Evolutionary conservation across 1,140 invertebrate genomes (phyloP).

Genomic region (Phymastichus coffea): DNA sequence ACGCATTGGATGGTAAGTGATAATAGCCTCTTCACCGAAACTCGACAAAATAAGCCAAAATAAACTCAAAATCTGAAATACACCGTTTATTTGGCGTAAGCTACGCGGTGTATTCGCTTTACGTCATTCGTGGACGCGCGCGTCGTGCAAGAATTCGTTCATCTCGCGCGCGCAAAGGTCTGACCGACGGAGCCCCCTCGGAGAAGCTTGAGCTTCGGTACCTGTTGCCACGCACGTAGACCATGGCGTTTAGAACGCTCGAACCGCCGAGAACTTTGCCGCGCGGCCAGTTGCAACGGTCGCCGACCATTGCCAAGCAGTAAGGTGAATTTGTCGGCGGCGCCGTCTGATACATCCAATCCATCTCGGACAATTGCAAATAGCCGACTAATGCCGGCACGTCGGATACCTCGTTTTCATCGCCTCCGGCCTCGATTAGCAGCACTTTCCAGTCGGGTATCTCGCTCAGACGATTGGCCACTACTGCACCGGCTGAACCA

Average conservation of each 20-base stretch:
- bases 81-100: too few species aligned
- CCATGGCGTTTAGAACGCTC: slow-evolving; percentile 93
- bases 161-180: too few species aligned
- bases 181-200: too few species aligned
- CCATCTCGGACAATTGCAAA: slow-evolving; percentile 75
- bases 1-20: too few species aligned
- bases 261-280: slow-evolving; percentile 91
- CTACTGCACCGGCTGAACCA: slow-evolving; percentile 88
- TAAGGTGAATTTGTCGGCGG: slow-evolving; percentile 74
- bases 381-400: slow-evolving; percentile 76
- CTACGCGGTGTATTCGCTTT: too few species aligned
- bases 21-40: too few species aligned
- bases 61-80: too few species aligned
- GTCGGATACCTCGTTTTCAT: slow-evolving; percentile 79
- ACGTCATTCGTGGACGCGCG: too few species aligned
- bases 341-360: slow-evolving; percentile 91
- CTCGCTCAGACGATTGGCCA: slow-evolving; percentile 85
- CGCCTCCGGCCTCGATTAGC: slow-evolving; percentile 79
- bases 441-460: slow-evolving; percentile 76
- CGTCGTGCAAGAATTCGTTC: too few species aligned
- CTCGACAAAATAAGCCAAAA: too few species aligned
- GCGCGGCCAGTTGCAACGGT: slow-evolving; percentile 84
- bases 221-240: slow-evolving; percentile 90
- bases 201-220: too few species aligned
- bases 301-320: slow-evolving; percentile 79